Evolutionary conservation across 2,113 vertebrate species (phyloP).

Genomic region (Brachyistius frenatus): DNA sequence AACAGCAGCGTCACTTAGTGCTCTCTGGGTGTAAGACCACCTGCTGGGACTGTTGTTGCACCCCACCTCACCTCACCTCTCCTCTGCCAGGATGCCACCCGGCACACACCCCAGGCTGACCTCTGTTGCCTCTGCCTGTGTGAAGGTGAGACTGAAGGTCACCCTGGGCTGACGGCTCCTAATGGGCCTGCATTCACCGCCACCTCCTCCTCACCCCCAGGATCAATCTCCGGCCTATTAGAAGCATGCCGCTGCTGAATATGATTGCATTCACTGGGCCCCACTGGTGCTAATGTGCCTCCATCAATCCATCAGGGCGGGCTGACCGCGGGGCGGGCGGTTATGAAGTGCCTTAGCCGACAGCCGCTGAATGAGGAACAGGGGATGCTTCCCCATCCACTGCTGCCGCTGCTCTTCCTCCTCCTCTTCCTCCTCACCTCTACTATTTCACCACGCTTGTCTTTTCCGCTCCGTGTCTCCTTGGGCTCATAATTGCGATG

Average conservation of each 20-base stretch:
- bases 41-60: conserved; percentile 50
- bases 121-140: conserved; percentile 55
- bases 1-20: background rate
- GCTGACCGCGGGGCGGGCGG: conserved; percentile 77
- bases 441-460: conserved; percentile 25
- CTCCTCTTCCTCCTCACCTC: conserved; percentile 46
- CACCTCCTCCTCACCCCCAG: conserved; percentile 71
- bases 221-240: conserved; percentile 88
- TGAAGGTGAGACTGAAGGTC: conserved; percentile 85
- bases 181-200: conserved; percentile 73
- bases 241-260: conserved; percentile 78
- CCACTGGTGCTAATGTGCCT: conserved; percentile 84
- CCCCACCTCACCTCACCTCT: conserved; percentile 28
- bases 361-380: conserved; percentile 80
- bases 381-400: conserved; percentile 51
- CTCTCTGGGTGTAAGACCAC: conserved; percentile 34
- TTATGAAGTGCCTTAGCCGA: conserved; percentile 87
- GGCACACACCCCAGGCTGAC: conserved; percentile 45
- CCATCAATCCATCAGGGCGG: conserved; percentile 87
- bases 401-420: conserved; percentile 25
- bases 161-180: conserved; percentile 76
- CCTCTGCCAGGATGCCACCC: background rate
- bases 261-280: conserved; percentile 85
- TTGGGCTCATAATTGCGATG: conserved; percentile 39
- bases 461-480: conserved; percentile 51